Base-by-base conservation (phyloP, 1,140 invertebrate species). In the Drosophila insularis region DNA sequence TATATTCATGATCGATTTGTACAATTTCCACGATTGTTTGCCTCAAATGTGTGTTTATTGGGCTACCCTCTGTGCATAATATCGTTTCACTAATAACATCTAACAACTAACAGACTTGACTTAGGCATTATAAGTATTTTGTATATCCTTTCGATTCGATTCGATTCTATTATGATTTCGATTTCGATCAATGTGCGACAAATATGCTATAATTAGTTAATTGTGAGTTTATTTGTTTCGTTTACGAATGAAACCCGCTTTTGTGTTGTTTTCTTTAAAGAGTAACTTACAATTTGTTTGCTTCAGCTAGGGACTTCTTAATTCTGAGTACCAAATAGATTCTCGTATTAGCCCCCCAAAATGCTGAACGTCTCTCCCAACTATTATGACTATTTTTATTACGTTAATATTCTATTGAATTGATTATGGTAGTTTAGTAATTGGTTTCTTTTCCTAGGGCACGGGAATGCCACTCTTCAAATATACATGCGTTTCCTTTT, bases 91-190 rank as follows among this genome's bases (percentile, higher is more conserved):
- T 87, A 79, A 70, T 79, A 71, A 80, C 65, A 67, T 71, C 71
- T 87, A 87, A 82, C 69, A 61, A 64, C 84, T 82, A 86, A 87
- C 82, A 87, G 82, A 87, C 82, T 86, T 86, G 62, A 63, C 65
- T 78, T 77, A 71, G n/a, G 56, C 63, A 58, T 56, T 66, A 67
- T 60, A n/a, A n/a, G n/a, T n/a, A 63, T 39, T 14, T 60, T 60
- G 56, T 53, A 74, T 56, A 58, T 62, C 27, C 37, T 17, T 64
- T 46, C 21, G 32, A 40, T 64, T 63, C 43, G 19, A 27, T 50
- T 60, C 35, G 19, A 46, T 40, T 63, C 53, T 54, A 55, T 50
- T 65, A n/a, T n/a, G n/a, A n/a, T 27, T 0, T 73, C 53, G 54
- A 56, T 58, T 65, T 76, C 39, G 58, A 71, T 75, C 14, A 39